A percentile compares a stretch with the other conserved stretches of the same genome.
These are phyloP conservation scores for Herminia tarsipennalis DNA, from an alignment of 2,888 invertebrate species.

Conservation along the genomic window DNA sequence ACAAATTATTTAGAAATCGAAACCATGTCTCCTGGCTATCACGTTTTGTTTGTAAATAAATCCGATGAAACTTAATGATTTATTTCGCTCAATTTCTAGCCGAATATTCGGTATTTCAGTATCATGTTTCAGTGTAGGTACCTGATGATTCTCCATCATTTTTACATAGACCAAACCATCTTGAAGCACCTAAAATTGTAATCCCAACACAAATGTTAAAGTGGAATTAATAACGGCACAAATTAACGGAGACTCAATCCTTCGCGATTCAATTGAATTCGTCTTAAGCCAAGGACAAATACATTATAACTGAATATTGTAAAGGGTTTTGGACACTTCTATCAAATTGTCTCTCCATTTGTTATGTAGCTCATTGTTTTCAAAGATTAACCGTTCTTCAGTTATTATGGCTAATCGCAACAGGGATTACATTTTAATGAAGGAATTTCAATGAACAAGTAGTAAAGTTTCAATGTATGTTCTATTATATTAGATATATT, in stretches of 20 bases:
- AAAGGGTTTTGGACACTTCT: background rate
- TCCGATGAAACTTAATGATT: too few species aligned
- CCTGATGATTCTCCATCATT: too few species aligned
- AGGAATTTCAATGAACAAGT: too few species aligned
- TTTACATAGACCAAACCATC: conserved; percentile 36
- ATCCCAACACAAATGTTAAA: conserved; percentile 70
- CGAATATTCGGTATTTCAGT: background rate
- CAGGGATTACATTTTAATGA: too few species aligned
- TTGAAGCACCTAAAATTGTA: conserved; percentile 50
- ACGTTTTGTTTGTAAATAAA: too few species aligned
- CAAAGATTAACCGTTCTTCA: background rate
- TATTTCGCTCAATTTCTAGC: too few species aligned
- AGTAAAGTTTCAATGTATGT: too few species aligned
- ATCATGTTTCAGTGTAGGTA: background rate
- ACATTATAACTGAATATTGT: conserved; percentile 10
- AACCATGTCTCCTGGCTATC: too few species aligned
- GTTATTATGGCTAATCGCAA: too few species aligned
- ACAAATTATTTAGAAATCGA: too few species aligned
- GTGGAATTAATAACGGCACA: conserved; percentile 68
- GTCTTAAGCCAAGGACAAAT: conserved; percentile 23
- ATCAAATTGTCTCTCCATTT: background rate
- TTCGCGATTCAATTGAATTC: conserved; percentile 26
- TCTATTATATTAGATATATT: too few species aligned
- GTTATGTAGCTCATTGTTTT: background rate
- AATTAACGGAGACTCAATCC: conserved; percentile 59